Conservation (phyloP, 2,888 invertebrate genomes). For the Timema podura region DNA sequence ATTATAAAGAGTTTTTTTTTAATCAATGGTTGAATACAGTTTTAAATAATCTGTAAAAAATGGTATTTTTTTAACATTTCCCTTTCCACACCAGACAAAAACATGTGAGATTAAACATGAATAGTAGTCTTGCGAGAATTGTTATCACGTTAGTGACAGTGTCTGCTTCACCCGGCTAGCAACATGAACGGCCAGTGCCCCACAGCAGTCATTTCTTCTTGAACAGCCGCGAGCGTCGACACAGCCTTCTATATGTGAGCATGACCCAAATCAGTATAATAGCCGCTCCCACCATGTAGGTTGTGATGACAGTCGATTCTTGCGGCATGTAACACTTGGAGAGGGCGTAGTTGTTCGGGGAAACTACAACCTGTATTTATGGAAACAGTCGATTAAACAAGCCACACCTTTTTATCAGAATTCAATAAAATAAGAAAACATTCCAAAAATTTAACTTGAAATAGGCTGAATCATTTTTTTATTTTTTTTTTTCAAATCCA, state of each 20-base stretch:
- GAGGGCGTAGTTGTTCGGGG: slow-evolving; percentile 66
- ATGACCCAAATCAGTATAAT: slow-evolving; percentile 23
- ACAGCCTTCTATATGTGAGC: slow-evolving; percentile 25
- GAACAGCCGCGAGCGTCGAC: slow-evolving; percentile 25
- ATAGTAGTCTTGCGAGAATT: too few species aligned
- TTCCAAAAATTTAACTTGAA: too few species aligned
- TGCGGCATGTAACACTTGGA: slow-evolving; percentile 77
- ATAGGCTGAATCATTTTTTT: too few species aligned
- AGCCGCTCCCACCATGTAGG: slow-evolving; percentile 53
- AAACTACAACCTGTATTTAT: slow-evolving; percentile 66
- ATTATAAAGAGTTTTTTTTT: too few species aligned
- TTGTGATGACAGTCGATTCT: slow-evolving; percentile 66
- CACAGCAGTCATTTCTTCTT: slow-evolving; percentile 21
- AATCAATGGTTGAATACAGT: too few species aligned
- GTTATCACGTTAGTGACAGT: too few species aligned
- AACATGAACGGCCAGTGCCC: background rate
- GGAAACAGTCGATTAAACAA: slow-evolving; percentile 30
- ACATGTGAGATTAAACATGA: too few species aligned
- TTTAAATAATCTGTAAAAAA: too few species aligned
- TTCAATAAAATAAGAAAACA: slow-evolving; percentile 22
- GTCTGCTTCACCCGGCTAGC: too few species aligned
- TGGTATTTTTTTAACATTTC: too few species aligned
- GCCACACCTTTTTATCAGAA: background rate
- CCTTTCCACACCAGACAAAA: too few species aligned
- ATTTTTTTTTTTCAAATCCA: too few species aligned